Conservation (phyloP, 2,797 vertebrate genomes). For the Poecilia picta region DNA sequence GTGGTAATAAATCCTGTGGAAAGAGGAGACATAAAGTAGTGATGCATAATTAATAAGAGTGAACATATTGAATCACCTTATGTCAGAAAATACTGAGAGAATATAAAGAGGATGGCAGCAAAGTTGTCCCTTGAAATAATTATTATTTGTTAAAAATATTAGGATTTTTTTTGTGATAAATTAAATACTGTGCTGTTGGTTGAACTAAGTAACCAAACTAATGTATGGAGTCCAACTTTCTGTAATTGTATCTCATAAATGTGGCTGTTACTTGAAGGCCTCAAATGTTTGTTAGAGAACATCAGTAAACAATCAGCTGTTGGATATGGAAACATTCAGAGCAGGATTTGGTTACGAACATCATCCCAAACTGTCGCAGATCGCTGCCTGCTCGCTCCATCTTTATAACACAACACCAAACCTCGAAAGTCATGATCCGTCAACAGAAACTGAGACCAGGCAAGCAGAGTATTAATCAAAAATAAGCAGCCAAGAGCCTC, state of each 20-base stretch:
- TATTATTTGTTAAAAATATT: not conserved
- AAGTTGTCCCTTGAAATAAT: not conserved
- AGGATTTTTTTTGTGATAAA: not conserved
- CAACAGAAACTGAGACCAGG: not conserved
- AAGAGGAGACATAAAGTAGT: constrained; percentile 11
- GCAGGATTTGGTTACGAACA: not conserved
- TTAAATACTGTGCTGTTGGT: not conserved
- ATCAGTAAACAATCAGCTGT: not conserved
- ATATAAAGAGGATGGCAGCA: constrained; percentile 9
- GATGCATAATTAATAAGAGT: constrained; percentile 15
- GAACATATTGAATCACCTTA: constrained; percentile 14
- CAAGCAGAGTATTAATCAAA: not conserved
- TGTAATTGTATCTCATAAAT: not conserved
- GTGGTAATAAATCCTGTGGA: not conserved
- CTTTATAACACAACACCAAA: not conserved
- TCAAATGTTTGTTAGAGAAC: not conserved
- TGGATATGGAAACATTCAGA: not conserved
- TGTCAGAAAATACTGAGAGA: constrained; percentile 5
- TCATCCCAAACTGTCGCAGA: not conserved
- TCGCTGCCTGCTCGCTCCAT: not conserved
- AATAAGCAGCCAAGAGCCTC: not conserved
- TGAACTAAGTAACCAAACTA: not conserved
- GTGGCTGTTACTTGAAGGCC: not conserved
- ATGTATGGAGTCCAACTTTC: not conserved
- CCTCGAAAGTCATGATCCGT: not conserved